Conservation (phyloP, 1,140 invertebrate genomes). For the Hyles euphorbiae region DNA sequence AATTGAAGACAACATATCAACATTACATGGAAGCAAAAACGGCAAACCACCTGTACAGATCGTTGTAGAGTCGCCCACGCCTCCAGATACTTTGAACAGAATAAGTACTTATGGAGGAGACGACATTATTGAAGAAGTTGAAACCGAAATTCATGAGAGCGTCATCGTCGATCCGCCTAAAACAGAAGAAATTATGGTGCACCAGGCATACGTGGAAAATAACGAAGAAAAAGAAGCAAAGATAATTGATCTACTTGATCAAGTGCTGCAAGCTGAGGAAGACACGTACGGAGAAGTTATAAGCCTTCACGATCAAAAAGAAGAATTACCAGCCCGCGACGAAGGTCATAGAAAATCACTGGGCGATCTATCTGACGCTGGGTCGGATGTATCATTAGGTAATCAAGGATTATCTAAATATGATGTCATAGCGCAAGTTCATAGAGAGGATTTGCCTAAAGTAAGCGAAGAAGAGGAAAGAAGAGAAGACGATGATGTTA, state of each 20-base stretch:
- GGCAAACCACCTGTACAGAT: conserved; percentile 56
- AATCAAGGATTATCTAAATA: conserved; percentile 68
- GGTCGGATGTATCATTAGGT: conserved; percentile 64
- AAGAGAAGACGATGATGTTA: conserved; percentile 28
- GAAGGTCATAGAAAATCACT: conserved; percentile 54
- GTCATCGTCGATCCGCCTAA: conserved; percentile 8
- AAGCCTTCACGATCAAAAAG: conserved; percentile 42
- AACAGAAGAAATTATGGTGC: conserved; percentile 47
- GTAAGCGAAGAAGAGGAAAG: conserved; percentile 55
- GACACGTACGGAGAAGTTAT: conserved; percentile 56
- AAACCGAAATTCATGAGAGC: conserved; percentile 25
- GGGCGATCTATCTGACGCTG: conserved; percentile 60
- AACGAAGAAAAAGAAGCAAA: conserved; percentile 67
- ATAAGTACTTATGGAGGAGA: conserved; percentile 40
- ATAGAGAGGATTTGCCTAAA: conserved; percentile 64
- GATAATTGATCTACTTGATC: conserved; percentile 65
- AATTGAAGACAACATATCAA: conserved; percentile 27
- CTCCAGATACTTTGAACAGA: conserved; percentile 44
- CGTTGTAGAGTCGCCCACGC: conserved; percentile 56
- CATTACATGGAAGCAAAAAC: conserved; percentile 33
- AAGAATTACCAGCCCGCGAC: conserved; percentile 17
- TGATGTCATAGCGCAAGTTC: conserved; percentile 67
- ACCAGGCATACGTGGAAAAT: conserved; percentile 53
- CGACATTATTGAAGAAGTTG: conserved; percentile 20
- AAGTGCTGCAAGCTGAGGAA: conserved; percentile 67